Conservation (phyloP, 2,888 invertebrate species). For the Bursaphelenchus okinawaensis region DNA sequence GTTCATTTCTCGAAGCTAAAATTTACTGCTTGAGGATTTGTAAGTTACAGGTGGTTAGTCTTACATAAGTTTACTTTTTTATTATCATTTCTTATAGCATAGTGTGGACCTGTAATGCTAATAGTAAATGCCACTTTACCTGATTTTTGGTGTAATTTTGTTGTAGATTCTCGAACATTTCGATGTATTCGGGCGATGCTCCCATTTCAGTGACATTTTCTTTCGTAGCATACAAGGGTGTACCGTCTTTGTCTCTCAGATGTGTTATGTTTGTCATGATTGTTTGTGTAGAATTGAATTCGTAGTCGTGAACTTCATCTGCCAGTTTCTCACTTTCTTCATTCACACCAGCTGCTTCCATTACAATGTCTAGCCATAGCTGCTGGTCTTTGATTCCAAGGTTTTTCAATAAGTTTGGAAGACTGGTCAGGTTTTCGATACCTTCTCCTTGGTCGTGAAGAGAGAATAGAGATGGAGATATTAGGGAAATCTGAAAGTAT, state of each 20-base stretch:
- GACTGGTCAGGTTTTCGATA: conserved; percentile 25
- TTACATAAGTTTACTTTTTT: no score
- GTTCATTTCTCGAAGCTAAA: conserved; percentile 40
- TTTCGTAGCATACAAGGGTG: conserved; percentile 42
- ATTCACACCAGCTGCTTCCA: conserved; percentile 42
- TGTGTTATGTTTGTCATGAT: not conserved
- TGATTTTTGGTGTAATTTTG: conserved; percentile 45
- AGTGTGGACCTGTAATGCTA: no score
- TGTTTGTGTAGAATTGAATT: not conserved
- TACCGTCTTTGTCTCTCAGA: conserved; percentile 24
- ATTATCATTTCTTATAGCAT: no score
- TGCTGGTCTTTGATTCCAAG: conserved; percentile 30
- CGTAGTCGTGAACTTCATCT: not conserved
- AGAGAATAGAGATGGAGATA: conserved; percentile 44
- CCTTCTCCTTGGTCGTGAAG: conserved; percentile 37
- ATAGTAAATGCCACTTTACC: conserved; percentile 22
- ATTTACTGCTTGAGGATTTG: no score
- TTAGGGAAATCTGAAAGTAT: conserved; percentile 33
- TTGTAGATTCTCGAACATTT: conserved; percentile 46
- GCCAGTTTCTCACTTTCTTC: conserved; percentile 26
- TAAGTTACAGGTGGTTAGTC: not conserved
- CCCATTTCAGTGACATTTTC: conserved; percentile 39
- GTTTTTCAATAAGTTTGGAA: conserved; percentile 11
- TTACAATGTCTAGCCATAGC: conserved; percentile 37
- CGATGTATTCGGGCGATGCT: conserved; percentile 46